Evolutionary conservation across 35 echinoderm and acorn worm species (phyloP).

Genomic region (Holothuria glaberrima): DNA sequence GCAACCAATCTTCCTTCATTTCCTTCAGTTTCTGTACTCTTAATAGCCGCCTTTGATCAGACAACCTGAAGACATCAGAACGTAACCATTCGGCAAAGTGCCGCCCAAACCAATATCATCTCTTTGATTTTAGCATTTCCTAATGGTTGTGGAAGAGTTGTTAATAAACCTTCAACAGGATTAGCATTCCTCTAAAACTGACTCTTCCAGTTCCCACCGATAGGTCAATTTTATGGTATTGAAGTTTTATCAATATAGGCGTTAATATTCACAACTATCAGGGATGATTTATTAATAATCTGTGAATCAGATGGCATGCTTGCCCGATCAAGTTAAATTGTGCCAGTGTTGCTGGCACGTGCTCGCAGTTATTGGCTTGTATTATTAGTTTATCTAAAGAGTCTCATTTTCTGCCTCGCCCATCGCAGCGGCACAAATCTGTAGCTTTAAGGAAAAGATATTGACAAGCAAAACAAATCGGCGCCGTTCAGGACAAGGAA

Average conservation of each 20-base stretch:
- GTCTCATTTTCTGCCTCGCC: conserved; percentile 38
- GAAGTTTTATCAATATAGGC: conserved; percentile 4
- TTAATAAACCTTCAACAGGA: no score
- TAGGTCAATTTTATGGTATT: conserved; percentile 3
- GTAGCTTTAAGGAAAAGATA: conserved; percentile 14
- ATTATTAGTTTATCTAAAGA: conserved; percentile 38
- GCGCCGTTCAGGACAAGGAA: neutral
- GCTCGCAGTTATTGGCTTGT: conserved; percentile 38
- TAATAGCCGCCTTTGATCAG: conserved; percentile 22
- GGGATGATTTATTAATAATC: conserved; percentile 39
- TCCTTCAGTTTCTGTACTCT: no score
- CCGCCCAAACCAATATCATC: conserved; percentile 5
- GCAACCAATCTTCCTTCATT: no score
- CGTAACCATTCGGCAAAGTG: conserved; percentile 2
- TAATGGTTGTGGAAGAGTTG: no score
- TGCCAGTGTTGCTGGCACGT: conserved; percentile 11
- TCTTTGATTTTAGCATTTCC: no score
- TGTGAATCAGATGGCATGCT: conserved; percentile 8
- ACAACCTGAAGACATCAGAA: conserved; percentile 20
- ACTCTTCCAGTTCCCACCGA: no score
- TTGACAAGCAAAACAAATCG: conserved; percentile 33
- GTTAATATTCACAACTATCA: conserved; percentile 36
- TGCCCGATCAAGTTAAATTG: conserved; percentile 3
- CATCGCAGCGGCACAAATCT: conserved; percentile 40
- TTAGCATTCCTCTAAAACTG: no score